Conservation (phyloP, 2,888 invertebrate species). For the Branchipolynoe longqiensis region DNA sequence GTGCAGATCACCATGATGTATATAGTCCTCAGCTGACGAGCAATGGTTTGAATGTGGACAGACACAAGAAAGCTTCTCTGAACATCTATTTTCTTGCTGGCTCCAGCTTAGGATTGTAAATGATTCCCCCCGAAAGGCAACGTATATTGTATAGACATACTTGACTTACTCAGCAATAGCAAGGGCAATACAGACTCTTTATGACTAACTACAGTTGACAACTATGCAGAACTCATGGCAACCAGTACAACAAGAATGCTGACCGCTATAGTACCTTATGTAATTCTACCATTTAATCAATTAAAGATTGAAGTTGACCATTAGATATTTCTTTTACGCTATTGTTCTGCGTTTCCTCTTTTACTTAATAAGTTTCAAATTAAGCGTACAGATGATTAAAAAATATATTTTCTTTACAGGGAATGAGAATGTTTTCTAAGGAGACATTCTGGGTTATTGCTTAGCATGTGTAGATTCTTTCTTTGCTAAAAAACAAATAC, state of each 20-base stretch:
- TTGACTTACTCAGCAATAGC: slow-evolving; percentile 32
- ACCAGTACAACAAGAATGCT: neutral
- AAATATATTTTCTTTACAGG: too few relatives aligned
- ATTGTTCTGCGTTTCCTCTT: too few relatives aligned
- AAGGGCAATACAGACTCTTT: slow-evolving; percentile 32
- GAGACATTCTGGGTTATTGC: too few relatives aligned
- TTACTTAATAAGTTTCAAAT: too few relatives aligned
- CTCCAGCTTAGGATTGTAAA: slow-evolving; percentile 36
- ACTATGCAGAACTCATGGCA: slow-evolving; percentile 24
- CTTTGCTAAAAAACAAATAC: too few relatives aligned
- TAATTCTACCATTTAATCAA: slow-evolving; percentile 36
- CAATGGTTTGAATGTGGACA: neutral
- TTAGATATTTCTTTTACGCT: slow-evolving; percentile 22
- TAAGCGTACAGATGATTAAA: too few relatives aligned
- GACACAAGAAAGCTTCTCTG: neutral
- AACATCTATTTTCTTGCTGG: slow-evolving; percentile 46
- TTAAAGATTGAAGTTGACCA: slow-evolving; percentile 50
- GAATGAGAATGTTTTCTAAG: too few relatives aligned
- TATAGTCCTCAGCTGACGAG: slow-evolving; percentile 9
- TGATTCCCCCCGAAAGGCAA: slow-evolving; percentile 1
- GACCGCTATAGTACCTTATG: slow-evolving; percentile 42
- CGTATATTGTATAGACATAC: slow-evolving; percentile 14
- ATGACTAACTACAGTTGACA: neutral
- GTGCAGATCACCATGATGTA: neutral
- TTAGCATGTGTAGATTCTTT: too few relatives aligned